These are phyloP conservation scores for Cantharis lateralis DNA, from an alignment of 2,888 invertebrate species.

Conservation along the genomic window DNA sequence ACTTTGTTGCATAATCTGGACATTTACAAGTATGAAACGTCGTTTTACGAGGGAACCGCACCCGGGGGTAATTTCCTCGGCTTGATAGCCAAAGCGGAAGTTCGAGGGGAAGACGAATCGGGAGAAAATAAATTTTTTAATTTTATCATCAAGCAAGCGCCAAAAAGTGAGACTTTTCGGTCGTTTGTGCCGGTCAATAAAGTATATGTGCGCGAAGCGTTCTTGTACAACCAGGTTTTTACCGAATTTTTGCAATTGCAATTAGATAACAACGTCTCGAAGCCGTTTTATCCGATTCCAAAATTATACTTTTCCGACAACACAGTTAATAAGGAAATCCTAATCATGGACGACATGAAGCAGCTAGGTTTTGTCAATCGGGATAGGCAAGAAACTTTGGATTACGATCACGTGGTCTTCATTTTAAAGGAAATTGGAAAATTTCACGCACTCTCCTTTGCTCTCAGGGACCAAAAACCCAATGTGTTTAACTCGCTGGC, in stretches of 20 bases:
- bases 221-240: not conserved
- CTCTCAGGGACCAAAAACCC: slow-evolving; percentile 5
- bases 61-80: not conserved
- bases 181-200: not conserved
- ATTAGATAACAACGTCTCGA: not conserved
- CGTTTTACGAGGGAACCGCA: not conserved
- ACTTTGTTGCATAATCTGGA: not conserved
- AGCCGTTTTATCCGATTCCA: not conserved
- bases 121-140: not conserved
- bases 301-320: not conserved
- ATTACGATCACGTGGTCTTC: not conserved
- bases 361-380: not conserved
- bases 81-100: not conserved
- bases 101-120: not conserved
- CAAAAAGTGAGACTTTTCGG: not conserved
- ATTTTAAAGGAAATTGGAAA: slow-evolving; percentile 5
- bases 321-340: not conserved
- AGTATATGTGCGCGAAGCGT: slow-evolving; percentile 4
- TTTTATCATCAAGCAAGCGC: not conserved
- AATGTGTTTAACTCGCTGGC: not conserved
- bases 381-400: not conserved
- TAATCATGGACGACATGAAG: slow-evolving; percentile 4
- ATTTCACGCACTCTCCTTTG: slow-evolving; percentile 4
- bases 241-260: not conserved
- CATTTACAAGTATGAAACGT: not conserved